phyloP scores from a whole-genome alignment of 2,888 invertebrate species.

The Cheilosia impressa region DNA sequence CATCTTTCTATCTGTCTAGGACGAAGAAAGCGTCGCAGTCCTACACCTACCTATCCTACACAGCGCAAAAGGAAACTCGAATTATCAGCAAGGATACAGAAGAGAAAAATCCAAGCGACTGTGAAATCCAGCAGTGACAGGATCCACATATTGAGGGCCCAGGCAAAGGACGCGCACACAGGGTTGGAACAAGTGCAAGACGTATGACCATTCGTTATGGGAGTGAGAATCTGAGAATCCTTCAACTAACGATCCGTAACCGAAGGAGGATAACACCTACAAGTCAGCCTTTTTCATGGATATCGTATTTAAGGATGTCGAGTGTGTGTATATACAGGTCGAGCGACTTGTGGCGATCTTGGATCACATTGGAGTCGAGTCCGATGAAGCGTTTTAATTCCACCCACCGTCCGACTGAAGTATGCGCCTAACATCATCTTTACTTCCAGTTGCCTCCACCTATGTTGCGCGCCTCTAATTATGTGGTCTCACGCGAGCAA shows the following conservation, averaged over 20 bases:
- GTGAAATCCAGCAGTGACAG: slow-evolving; percentile 72
- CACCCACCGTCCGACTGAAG: slow-evolving; percentile 58
- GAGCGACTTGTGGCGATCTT: neutral
- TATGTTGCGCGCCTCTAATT: slow-evolving; percentile 66
- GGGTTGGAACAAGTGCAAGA: slow-evolving; percentile 70
- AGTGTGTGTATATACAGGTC: neutral
- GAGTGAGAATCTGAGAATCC: slow-evolving; percentile 58
- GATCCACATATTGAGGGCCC: slow-evolving; percentile 50
- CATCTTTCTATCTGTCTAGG: neutral
- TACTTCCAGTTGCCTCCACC: slow-evolving; percentile 66
- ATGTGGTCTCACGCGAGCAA: slow-evolving; percentile 35
- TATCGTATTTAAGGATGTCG: slow-evolving; percentile 63
- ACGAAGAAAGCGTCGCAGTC: slow-evolving; percentile 45
- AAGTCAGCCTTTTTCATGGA: slow-evolving; percentile 60
- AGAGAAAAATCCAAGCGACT: slow-evolving; percentile 60
- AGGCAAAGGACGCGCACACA: slow-evolving; percentile 19
- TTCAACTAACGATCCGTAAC: slow-evolving; percentile 66
- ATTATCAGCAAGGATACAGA: slow-evolving; percentile 58
- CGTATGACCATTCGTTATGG: slow-evolving; percentile 73
- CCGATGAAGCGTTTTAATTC: slow-evolving; percentile 42
- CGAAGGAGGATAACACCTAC: slow-evolving; percentile 20
- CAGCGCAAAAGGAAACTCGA: slow-evolving; percentile 49
- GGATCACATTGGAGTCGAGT: neutral
- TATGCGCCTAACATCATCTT: slow-evolving; percentile 65
- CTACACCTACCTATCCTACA: neutral